phyloP scores from a whole-genome alignment of 1,140 invertebrate species.

The Thrips palmi region DNA sequence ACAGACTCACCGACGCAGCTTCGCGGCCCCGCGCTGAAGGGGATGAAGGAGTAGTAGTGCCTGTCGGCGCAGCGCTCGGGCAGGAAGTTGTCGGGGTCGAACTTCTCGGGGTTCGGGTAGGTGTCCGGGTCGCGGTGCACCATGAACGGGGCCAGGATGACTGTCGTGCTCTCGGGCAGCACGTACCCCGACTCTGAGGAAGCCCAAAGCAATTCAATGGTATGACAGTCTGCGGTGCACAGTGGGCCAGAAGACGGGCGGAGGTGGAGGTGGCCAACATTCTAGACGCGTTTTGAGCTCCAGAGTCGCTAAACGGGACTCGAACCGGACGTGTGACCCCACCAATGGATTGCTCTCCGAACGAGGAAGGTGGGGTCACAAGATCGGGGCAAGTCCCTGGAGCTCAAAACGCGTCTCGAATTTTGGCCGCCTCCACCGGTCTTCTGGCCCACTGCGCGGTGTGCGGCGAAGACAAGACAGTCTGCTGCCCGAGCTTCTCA shows the following conservation, averaged over 20 bases:
- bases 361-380: too few relatives aligned
- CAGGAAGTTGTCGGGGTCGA: conserved; percentile 69
- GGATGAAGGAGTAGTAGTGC: conserved; percentile 70
- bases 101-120: conserved; percentile 59
- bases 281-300: too few relatives aligned
- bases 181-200: conserved; percentile 29
- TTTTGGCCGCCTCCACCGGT: too few relatives aligned
- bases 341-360: too few relatives aligned
- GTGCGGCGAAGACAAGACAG: too few relatives aligned
- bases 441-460: too few relatives aligned
- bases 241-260: too few relatives aligned
- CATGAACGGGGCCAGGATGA: conserved; percentile 40
- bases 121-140: conserved; percentile 49
- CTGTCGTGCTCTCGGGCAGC: conserved; percentile 42
- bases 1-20: conserved; percentile 54
- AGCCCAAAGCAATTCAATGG: conserved; percentile 3
- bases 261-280: too few relatives aligned
- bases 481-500: conserved; percentile 21
- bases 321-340: too few relatives aligned
- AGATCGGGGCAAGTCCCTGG: too few relatives aligned
- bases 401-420: too few relatives aligned
- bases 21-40: conserved; percentile 69
- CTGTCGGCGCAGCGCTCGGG: conserved; percentile 52
- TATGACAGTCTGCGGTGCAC: not conserved
- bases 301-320: too few relatives aligned